Percentiles rank a stretch among this genome's conserved stretches.
Conservation (phyloP, 2,797 vertebrate species). For the Mionectes olivaceus region DNA sequence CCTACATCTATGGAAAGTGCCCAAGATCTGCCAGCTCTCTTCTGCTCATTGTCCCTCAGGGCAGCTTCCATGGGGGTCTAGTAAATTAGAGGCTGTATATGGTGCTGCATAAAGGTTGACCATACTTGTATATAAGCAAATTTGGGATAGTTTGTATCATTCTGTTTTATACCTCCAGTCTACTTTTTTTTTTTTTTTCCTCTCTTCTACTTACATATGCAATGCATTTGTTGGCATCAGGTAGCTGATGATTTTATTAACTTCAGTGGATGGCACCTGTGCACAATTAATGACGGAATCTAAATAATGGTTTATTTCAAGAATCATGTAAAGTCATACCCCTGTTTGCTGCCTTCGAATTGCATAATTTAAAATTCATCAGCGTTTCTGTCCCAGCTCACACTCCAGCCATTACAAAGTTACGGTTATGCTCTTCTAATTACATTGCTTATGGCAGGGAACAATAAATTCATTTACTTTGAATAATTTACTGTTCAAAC, state of each 20-base stretch:
- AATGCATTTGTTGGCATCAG: not conserved
- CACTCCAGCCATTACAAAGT: not conserved
- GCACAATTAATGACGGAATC: not conserved
- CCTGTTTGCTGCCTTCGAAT: not conserved
- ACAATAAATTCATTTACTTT: not conserved
- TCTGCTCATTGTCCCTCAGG: not conserved
- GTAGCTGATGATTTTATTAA: slow-evolving; percentile 1
- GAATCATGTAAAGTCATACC: not conserved
- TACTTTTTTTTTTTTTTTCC: not conserved
- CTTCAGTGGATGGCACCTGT: not conserved
- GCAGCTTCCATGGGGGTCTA: not conserved
- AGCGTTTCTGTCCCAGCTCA: not conserved
- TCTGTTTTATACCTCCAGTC: not conserved
- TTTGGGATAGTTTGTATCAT: not conserved
- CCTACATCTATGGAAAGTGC: not conserved
- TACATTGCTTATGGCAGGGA: not conserved
- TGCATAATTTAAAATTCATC: not conserved
- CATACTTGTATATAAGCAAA: not conserved
- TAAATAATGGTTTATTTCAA: not conserved
- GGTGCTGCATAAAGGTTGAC: not conserved
- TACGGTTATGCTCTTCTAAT: not conserved
- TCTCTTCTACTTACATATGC: not conserved
- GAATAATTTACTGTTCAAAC: not conserved
- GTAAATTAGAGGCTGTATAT: not conserved
- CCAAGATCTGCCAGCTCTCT: not conserved